Evolutionary conservation across 2,888 invertebrate species (phyloP), one percentile per base, ranked within the genome.

Genomic region (Lepidocyrtinus sp.): DNA sequence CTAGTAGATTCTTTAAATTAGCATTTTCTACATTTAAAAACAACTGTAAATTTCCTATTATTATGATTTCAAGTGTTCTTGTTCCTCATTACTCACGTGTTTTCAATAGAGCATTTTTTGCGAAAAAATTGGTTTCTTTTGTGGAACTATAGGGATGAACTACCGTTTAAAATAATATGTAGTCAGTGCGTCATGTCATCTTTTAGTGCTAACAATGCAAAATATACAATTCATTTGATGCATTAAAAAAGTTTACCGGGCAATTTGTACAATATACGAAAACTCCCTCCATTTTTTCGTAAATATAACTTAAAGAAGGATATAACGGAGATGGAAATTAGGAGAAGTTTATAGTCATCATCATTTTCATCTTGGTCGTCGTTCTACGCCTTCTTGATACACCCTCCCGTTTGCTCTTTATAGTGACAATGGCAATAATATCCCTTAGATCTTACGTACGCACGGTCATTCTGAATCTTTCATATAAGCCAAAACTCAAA

Each of bases 1-100:
- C 61, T 75, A 22, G n/a, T n/a, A n/a, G n/a, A n/a, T 15, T 25
- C 15, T 61, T 67, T 61, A 55, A 70, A 70, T 70, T 70, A 71
- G 24, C 65, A 76, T 71, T 76, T 50, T 76, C 71, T 61, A 65
- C 64, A 76, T 70, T 76, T 50, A 50, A 76, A 76, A 70, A 55
- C 63, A 71, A 70, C 76, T 64, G 71, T 76, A 76, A 76, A 76
- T 76, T 76, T 70, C 71, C 76, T 69, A 70, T 64, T 71, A 76
- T 76, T 76, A 70, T 76, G 65, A 50, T 46, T 22, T 64, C 64
- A 59, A 76, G 62, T 70, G 25, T 70, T 70, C 55, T 67, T 69
- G 70, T 26, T 59, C 59, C 70, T 75, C 69, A 50, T 75, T 70
- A 55, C 55, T 50, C 5, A 50, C 50, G 12, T n/a, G n/a, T n/a